phyloP scores from a whole-genome alignment of 2,888 invertebrate species.

The Epiblema foenella region DNA sequence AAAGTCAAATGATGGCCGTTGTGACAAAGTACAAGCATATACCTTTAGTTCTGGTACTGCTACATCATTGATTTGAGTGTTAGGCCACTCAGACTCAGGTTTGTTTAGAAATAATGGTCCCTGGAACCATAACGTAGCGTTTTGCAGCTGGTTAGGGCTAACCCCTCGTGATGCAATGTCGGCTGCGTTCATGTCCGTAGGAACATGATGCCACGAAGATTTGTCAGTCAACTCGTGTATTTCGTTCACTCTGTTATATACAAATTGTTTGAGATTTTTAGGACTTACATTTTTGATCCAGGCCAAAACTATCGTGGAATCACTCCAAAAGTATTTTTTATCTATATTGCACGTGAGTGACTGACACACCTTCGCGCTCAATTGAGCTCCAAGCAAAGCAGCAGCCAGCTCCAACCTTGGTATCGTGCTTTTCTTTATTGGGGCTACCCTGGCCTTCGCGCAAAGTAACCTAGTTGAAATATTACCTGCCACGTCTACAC shows the following conservation, averaged over 20 bases:
- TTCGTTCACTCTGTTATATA: slow-evolving; percentile 14
- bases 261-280: slow-evolving; percentile 4
- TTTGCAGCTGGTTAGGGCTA: slow-evolving; percentile 6
- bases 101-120: slow-evolving; percentile 4
- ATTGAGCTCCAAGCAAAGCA: slow-evolving; percentile 12
- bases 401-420: slow-evolving; percentile 1
- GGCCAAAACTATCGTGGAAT: slow-evolving; percentile 1
- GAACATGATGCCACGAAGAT: slow-evolving; percentile 7
- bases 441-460: slow-evolving; percentile 13
- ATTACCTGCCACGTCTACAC: not conserved
- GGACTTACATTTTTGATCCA: slow-evolving; percentile 7
- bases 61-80: not conserved
- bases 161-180: not conserved
- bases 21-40: not conserved
- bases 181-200: slow-evolving; percentile 2
- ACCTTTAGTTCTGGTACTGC: slow-evolving; percentile 10
- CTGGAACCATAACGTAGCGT: not conserved
- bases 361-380: slow-evolving; percentile 17
- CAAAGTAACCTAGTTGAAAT: not conserved
- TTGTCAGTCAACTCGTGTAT: slow-evolving; percentile 20
- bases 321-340: slow-evolving; percentile 10
- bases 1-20: slow-evolving; percentile 8
- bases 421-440: slow-evolving; percentile 8
- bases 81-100: not conserved
- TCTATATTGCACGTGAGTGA: slow-evolving; percentile 4